Percentiles rank a stretch among this genome's conserved stretches.
Evolutionary conservation across 2,113 vertebrate genomes (phyloP).

Genomic region (Oceanites oceanicus): DNA sequence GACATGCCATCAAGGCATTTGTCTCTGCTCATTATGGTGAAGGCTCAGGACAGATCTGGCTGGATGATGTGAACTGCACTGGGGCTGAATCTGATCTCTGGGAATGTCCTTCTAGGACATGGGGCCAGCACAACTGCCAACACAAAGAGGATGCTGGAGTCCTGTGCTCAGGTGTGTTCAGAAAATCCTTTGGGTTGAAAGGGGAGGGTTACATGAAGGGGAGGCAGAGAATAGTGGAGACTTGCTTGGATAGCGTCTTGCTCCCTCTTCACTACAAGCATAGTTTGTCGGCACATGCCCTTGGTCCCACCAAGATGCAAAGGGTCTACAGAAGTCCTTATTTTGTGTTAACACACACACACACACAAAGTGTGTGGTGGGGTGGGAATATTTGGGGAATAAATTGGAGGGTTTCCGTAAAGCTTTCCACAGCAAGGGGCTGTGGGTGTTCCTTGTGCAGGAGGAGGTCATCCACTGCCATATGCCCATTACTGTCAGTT

Average conservation of each 20-base stretch:
- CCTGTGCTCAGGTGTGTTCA: slow-evolving; percentile 56
- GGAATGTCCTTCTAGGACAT: slow-evolving; percentile 57
- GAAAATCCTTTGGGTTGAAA: neutral
- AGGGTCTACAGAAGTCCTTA: neutral
- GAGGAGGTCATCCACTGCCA: neutral
- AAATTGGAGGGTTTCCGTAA: neutral
- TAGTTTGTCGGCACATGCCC: neutral
- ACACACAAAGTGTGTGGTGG: neutral
- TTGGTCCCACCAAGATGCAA: neutral
- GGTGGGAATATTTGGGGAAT: neutral
- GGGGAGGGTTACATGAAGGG: neutral
- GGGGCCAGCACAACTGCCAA: slow-evolving; percentile 64
- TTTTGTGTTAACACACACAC: neutral
- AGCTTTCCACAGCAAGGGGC: neutral
- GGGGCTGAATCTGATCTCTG: slow-evolving; percentile 70
- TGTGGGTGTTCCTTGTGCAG: neutral
- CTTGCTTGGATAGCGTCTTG: neutral
- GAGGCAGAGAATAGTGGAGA: neutral
- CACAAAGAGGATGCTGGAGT: slow-evolving; percentile 60
- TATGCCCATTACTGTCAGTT: neutral
- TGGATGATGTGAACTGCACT: slow-evolving; percentile 69
- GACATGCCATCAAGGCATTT: slow-evolving; percentile 63
- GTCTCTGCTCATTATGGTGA: slow-evolving; percentile 60
- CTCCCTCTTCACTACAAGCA: neutral
- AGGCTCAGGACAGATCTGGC: slow-evolving; percentile 70